Conservation (phyloP, 92 coral and sea anemone species). For the Anthopleura xanthogrammica region DNA sequence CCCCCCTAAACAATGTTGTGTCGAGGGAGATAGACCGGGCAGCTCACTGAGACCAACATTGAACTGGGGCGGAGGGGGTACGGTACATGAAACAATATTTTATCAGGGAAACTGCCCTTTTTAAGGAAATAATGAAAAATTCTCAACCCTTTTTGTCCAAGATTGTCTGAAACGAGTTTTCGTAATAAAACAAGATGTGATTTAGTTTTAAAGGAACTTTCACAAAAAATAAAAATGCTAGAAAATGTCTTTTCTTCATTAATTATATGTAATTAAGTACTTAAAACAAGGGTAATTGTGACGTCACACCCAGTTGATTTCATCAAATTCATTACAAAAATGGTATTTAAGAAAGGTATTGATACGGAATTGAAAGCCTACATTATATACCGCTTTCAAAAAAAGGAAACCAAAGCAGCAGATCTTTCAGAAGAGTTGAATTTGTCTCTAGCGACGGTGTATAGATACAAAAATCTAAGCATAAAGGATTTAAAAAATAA, state of each 20-base stretch:
- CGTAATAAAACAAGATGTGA: background rate
- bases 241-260: no score
- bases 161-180: background rate
- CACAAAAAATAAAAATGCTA: background rate
- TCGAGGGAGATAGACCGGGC: no score
- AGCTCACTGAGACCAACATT: no score
- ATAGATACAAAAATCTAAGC: background rate
- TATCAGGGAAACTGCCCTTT: no score
- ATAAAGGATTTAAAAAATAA: background rate
- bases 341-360: background rate
- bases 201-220: background rate
- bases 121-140: background rate
- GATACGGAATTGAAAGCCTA: background rate
- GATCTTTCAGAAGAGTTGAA: background rate
- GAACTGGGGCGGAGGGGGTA: no score
- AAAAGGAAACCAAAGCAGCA: background rate
- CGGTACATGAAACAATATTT: no score
- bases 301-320: background rate
- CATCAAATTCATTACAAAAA: background rate
- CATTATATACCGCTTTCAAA: background rate
- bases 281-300: background rate
- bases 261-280: background rate
- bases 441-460: background rate
- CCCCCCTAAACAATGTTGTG: no score
- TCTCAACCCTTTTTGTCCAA: constrained; percentile 5